A percentile compares a stretch with the other conserved stretches of the same genome.
phyloP scores from a whole-genome alignment of 1,140 invertebrate genomes.

The Nephotettix cincticeps region DNA sequence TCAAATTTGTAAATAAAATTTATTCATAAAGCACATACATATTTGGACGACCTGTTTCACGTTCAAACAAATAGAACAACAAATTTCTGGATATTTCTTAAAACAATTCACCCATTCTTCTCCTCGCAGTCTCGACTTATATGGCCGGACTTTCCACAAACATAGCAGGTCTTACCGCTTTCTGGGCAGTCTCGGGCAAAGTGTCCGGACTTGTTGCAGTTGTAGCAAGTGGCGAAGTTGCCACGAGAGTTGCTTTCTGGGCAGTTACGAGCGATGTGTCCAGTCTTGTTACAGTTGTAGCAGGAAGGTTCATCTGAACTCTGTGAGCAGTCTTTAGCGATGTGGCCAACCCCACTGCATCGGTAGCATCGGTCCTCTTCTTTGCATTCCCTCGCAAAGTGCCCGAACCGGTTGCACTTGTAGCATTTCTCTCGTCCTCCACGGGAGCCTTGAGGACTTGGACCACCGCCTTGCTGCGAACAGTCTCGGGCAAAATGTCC shows the following conservation, averaged over 20 bases:
- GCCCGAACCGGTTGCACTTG: slow-evolving; percentile 92
- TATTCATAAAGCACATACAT: too few species aligned
- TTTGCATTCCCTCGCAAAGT: slow-evolving; percentile 90
- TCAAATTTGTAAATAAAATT: too few species aligned
- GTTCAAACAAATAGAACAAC: too few species aligned
- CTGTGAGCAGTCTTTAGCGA: slow-evolving; percentile 86
- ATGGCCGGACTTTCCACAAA: slow-evolving; percentile 85
- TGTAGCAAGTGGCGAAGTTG: slow-evolving; percentile 71
- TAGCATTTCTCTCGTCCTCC: slow-evolving; percentile 82
- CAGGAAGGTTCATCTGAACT: slow-evolving; percentile 77
- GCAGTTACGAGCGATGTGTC: slow-evolving; percentile 88
- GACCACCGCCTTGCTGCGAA: slow-evolving; percentile 54
- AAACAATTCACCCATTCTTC: slow-evolving; percentile 27
- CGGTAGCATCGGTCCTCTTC: slow-evolving; percentile 84
- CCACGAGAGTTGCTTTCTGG: slow-evolving; percentile 60
- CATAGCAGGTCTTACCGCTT: slow-evolving; percentile 79
- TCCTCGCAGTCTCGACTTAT: slow-evolving; percentile 87
- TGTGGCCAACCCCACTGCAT: slow-evolving; percentile 81
- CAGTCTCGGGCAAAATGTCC: slow-evolving; percentile 87
- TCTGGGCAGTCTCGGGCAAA: slow-evolving; percentile 87
- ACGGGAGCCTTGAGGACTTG: slow-evolving; percentile 58
- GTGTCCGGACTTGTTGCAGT: slow-evolving; percentile 86
- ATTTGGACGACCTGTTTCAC: too few species aligned
- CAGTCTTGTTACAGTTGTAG: slow-evolving; percentile 86
- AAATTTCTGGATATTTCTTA: too few species aligned